Evolutionary conservation across 2,113 vertebrate genomes (phyloP).

Genomic region (Heterocephalus glaber): DNA sequence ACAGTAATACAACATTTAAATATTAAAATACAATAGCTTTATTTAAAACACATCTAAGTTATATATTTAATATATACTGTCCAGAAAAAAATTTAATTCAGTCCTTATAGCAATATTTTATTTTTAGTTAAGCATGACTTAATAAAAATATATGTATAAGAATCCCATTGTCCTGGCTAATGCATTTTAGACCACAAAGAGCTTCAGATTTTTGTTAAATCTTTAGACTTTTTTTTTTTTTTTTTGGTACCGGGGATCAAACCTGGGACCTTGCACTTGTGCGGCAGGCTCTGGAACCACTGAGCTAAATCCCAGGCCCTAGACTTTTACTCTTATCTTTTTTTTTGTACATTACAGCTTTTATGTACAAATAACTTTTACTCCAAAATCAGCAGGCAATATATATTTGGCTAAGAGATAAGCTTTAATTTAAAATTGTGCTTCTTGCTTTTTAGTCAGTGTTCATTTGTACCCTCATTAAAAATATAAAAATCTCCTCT

Average conservation of each 20-base stretch:
- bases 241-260: no score
- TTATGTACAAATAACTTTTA: slow-evolving; percentile 30
- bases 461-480: slow-evolving; percentile 12
- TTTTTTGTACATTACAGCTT: not conserved
- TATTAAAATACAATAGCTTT: not conserved
- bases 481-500: not conserved
- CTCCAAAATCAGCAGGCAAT: not conserved
- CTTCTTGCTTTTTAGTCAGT: not conserved
- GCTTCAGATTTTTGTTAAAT: not conserved
- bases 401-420: not conserved
- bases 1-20: not conserved
- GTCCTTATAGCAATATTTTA: not conserved
- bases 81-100: not conserved
- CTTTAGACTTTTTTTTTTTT: no score
- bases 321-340: not conserved
- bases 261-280: no score
- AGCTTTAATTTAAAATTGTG: slow-evolving; percentile 32
- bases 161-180: not conserved
- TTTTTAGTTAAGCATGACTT: not conserved
- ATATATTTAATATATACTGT: not conserved
- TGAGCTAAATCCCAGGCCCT: no score
- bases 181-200: not conserved
- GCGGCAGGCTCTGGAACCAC: no score
- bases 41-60: not conserved
- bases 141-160: not conserved